phyloP scores from a whole-genome alignment of 2,888 invertebrate species.

The Drosophila mercatorum region DNA sequence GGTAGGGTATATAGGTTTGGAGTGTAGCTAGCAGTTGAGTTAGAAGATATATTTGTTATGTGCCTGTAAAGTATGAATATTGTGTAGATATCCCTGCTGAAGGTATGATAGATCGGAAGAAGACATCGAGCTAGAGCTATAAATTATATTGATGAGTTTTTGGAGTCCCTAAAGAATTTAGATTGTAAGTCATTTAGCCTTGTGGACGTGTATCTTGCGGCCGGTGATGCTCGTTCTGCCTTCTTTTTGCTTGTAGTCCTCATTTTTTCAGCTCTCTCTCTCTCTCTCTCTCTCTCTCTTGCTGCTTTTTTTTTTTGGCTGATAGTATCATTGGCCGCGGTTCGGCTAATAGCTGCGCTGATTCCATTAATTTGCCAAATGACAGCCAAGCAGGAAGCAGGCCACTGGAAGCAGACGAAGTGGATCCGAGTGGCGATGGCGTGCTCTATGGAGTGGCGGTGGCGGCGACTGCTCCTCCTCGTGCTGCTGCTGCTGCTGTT shows the following conservation, averaged over 20 bases:
- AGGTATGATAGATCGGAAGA: too few relatives aligned
- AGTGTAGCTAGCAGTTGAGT: too few relatives aligned
- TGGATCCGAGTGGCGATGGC: constrained; percentile 9
- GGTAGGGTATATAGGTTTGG: background rate
- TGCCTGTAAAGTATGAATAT: too few relatives aligned
- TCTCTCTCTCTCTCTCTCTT: background rate
- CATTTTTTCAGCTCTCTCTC: constrained; percentile 1
- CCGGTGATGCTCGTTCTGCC: background rate
- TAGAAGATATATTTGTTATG: too few relatives aligned
- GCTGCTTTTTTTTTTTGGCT: constrained; percentile 4
- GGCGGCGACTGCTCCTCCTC: background rate
- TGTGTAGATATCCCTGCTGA: too few relatives aligned
- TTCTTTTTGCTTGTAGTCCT: constrained; percentile 11
- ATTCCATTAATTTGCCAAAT: constrained; percentile 79
- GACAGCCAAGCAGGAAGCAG: constrained; percentile 59
- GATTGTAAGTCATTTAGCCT: accelerated
- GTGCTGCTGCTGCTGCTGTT: constrained; percentile 3
- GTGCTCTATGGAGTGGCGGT: constrained; percentile 7
- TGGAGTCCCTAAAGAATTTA: too few relatives aligned
- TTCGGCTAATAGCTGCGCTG: constrained; percentile 77
- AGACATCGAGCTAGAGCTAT: too few relatives aligned
- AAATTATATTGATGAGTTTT: too few relatives aligned
- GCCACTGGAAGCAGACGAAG: constrained; percentile 20
- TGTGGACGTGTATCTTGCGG: background rate
- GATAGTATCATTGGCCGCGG: constrained; percentile 46